phyloP scores from a whole-genome alignment of 2,888 invertebrate species.

The Idaea straminata region DNA sequence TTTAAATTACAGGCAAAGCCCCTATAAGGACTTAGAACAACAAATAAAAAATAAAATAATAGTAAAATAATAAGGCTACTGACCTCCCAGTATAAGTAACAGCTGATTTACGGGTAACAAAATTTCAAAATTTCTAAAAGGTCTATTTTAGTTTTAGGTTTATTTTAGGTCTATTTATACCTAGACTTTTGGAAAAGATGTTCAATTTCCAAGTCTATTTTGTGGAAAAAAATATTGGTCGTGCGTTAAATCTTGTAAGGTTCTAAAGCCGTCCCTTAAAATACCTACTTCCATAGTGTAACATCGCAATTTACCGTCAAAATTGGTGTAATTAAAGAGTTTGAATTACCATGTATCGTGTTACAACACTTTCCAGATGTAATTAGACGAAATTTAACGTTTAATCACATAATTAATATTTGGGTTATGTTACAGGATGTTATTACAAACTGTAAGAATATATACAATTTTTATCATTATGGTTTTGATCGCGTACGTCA shows the following conservation, averaged over 20 bases:
- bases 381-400: not conserved
- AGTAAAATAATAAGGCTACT: too few species aligned
- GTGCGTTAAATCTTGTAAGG: slow-evolving; percentile 9
- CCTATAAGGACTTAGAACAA: too few species aligned
- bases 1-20: too few species aligned
- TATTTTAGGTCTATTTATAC: too few species aligned
- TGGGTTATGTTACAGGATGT: slow-evolving; percentile 1
- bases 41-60: too few species aligned
- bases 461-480: not conserved
- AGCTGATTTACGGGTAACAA: too few species aligned
- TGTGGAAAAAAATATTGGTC: too few species aligned
- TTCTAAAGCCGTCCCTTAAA: slow-evolving; percentile 29
- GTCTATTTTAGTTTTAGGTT: too few species aligned
- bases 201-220: too few species aligned
- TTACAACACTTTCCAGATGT: not conserved
- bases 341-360: slow-evolving; percentile 23
- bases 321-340: slow-evolving; percentile 31
- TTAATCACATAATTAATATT: slow-evolving; percentile 2
- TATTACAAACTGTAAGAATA: not conserved
- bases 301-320: slow-evolving; percentile 25
- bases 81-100: too few species aligned
- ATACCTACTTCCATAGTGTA: slow-evolving; percentile 17
- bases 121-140: too few species aligned
- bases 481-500: not conserved
- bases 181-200: too few species aligned